Evolutionary conservation across 2,113 vertebrate genomes (phyloP).

Genomic region (Ammodytes marinus): DNA sequence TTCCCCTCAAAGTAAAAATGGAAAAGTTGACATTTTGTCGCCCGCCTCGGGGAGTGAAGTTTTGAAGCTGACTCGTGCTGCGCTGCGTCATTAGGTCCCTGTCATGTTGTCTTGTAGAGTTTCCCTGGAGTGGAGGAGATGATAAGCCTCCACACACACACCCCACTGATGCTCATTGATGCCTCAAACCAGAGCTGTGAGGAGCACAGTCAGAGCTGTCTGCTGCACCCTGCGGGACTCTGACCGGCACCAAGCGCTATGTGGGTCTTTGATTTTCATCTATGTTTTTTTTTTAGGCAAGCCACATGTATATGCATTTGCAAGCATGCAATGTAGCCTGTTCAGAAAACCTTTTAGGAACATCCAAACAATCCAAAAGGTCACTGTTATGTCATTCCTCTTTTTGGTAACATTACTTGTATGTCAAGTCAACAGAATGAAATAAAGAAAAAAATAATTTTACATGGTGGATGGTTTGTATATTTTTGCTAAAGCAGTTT

Average conservation of each 20-base stretch:
- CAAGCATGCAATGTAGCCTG: background rate
- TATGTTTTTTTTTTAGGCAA: slow-evolving; percentile 1
- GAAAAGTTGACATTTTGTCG: slow-evolving; percentile 55
- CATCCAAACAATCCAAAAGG: slow-evolving; percentile 25
- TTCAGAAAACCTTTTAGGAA: slow-evolving; percentile 3
- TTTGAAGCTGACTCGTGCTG: slow-evolving; percentile 39
- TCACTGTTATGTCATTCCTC: slow-evolving; percentile 19
- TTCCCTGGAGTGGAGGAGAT: slow-evolving; percentile 89
- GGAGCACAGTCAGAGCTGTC: slow-evolving; percentile 79
- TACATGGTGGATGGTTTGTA: background rate
- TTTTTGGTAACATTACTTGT: background rate
- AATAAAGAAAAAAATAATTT: background rate
- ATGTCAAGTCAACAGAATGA: slow-evolving; percentile 10
- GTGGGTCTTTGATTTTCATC: background rate
- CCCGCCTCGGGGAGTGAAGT: slow-evolving; percentile 15
- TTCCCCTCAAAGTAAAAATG: slow-evolving; percentile 19
- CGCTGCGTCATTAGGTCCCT: slow-evolving; percentile 56
- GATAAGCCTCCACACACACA: slow-evolving; percentile 86
- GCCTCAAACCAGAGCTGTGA: slow-evolving; percentile 84
- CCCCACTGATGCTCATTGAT: slow-evolving; percentile 88
- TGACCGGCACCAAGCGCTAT: slow-evolving; percentile 36
- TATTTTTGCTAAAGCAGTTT: background rate
- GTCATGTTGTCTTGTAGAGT: slow-evolving; percentile 67
- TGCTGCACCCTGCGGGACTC: slow-evolving; percentile 62
- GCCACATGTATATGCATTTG: slow-evolving; percentile 9